Conservation (phyloP, 2,888 invertebrate species). For the Hydrotaea cyrtoneurina region DNA sequence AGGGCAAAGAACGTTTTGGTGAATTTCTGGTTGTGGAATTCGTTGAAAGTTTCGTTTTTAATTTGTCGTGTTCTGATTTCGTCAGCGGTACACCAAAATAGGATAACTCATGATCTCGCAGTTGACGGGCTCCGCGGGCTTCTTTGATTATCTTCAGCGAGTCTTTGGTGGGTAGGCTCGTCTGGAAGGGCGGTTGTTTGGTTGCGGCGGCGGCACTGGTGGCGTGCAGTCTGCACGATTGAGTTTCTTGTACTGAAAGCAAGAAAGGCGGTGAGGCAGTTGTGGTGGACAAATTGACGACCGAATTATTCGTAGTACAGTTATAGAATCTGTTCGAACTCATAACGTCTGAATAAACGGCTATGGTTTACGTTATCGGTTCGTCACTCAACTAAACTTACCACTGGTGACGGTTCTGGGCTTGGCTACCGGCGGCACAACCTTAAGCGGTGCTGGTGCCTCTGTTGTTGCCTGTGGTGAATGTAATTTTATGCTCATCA, state of each 20-base stretch:
- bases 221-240: slow-evolving; percentile 44
- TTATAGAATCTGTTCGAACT: too few species aligned
- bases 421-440: slow-evolving; percentile 77
- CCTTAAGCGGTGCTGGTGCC: slow-evolving; percentile 64
- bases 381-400: slow-evolving; percentile 31
- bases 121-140: slow-evolving; percentile 81
- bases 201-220: slow-evolving; percentile 62
- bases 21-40: slow-evolving; percentile 62
- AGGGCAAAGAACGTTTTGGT: slow-evolving; percentile 72
- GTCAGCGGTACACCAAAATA: slow-evolving; percentile 82
- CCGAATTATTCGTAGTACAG: too few species aligned
- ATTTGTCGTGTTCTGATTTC: slow-evolving; percentile 61
- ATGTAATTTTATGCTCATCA: slow-evolving; percentile 79
- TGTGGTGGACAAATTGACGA: too few species aligned
- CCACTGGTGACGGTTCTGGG: slow-evolving; percentile 72
- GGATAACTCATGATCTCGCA: slow-evolving; percentile 84
- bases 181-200: slow-evolving; percentile 45
- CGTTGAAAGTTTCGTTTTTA: slow-evolving; percentile 66
- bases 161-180: slow-evolving; percentile 68
- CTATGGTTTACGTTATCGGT: neutral
- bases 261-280: neutral
- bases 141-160: slow-evolving; percentile 78
- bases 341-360: too few species aligned
- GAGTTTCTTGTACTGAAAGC: slow-evolving; percentile 53
- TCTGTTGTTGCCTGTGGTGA: slow-evolving; percentile 72